Base-by-base conservation (phyloP, 1,140 invertebrate genomes). In the Drosophila ohnishii region DNA sequence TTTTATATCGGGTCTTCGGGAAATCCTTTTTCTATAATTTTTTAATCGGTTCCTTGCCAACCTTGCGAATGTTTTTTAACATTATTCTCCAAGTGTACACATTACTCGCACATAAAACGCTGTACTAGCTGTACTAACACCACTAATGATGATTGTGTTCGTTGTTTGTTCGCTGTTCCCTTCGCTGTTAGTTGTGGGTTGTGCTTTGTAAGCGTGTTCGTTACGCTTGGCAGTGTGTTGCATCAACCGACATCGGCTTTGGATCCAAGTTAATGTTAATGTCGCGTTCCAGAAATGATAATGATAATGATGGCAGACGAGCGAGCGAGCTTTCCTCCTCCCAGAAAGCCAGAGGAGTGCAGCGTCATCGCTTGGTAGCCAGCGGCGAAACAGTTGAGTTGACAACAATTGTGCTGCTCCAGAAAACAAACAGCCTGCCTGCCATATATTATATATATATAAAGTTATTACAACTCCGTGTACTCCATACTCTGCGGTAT, bases 241-340 rank as follows among this genome's bases (percentile, higher is more conserved):
- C 83, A 87, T 83, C 80, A 87, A 72, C 80, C 50, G 66, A 59
- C 51, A 76, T 62, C 59, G 48, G 22, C 55, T 57, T 65, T 51
- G 71, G 58, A 44, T 51, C 74, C 47, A 74, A 80, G 50, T 85
- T 86, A 87, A 82, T 88, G 84, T 80, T 80, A 71, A 80, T 80
- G 84, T 77, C 78, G 78, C 82, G 80, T 87, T 87, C 79, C 81
- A 87, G 72, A 88, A 83, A 80, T 88, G 79, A 87, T 88, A 87
- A 87, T 87, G 85, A 87, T 59, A 32, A 48, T 48, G 58, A 28
- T 22, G 42, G 50, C 44, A 59, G 51, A 58, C 58, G 67, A 28
- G 25, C 25, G 25, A 28, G 25, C 25, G 25, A 71, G 39, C 37
- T 37, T 13, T 37, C 34, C 30, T 37, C 34, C 30, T 22, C 10